These are phyloP conservation scores for Portunus trituberculatus DNA, from an alignment of 1,140 invertebrate species.

Conservation along the genomic window DNA sequence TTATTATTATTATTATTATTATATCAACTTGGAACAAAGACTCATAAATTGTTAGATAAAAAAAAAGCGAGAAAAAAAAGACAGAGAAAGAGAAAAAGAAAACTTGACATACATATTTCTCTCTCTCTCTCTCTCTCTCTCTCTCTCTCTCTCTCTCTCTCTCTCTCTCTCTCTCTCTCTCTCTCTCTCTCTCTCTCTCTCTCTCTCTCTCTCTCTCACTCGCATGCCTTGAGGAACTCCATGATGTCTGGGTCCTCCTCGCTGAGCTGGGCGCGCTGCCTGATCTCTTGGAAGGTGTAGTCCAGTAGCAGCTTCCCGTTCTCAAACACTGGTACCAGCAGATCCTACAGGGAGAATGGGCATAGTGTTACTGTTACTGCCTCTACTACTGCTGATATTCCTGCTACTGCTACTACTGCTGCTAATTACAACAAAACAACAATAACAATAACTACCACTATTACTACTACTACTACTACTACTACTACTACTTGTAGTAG, in stretches of 20 bases:
- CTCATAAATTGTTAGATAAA: not conserved
- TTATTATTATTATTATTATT: not conserved
- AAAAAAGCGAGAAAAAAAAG: too few species aligned
- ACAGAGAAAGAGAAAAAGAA: too few species aligned
- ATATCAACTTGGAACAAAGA: not conserved
- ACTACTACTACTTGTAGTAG: too few species aligned
- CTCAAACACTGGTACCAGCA: slow-evolving; percentile 60
- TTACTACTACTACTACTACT: too few species aligned
- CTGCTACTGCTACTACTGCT: too few species aligned
- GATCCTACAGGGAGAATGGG: slow-evolving; percentile 43
- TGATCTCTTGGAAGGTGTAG: slow-evolving; percentile 61
- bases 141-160: slow-evolving; percentile 54
- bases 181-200: not conserved
- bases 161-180: slow-evolving; percentile 55
- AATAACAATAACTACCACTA: too few species aligned
- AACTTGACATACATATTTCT: too few species aligned
- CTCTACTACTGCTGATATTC: too few species aligned
- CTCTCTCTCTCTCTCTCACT: not conserved
- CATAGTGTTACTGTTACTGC: too few species aligned
- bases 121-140: slow-evolving; percentile 31
- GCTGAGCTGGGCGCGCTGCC: slow-evolving; percentile 48
- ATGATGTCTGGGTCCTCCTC: slow-evolving; percentile 51
- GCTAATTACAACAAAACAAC: too few species aligned
- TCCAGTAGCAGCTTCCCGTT: slow-evolving; percentile 59
- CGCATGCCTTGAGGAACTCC: slow-evolving; percentile 49